phyloP scores from a whole-genome alignment of 2,888 invertebrate genomes.

The Pammene aurita region DNA sequence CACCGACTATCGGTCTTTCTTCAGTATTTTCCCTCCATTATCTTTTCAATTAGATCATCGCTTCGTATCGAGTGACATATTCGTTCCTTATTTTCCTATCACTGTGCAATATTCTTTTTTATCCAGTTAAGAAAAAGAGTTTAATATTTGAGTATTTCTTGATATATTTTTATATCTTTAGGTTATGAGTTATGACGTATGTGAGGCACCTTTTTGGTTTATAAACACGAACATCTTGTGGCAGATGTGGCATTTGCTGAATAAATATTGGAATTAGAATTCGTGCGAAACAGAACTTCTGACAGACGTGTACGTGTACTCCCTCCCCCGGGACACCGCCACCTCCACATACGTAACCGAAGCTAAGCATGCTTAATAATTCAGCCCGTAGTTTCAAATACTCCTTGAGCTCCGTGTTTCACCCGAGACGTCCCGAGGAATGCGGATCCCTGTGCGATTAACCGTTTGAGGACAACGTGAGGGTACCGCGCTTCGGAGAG shows the following conservation, averaged over 20 bases:
- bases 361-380: slow-evolving; percentile 3
- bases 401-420: neutral
- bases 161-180: too few relatives aligned
- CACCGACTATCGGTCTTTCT: too few relatives aligned
- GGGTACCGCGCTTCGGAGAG: too few relatives aligned
- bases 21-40: neutral
- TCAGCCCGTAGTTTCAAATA: slow-evolving; percentile 2
- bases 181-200: too few relatives aligned
- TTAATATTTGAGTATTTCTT: too few relatives aligned
- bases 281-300: neutral
- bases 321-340: neutral
- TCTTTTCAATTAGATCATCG: neutral
- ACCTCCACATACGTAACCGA: too few relatives aligned
- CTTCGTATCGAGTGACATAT: neutral
- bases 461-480: neutral
- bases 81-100: neutral
- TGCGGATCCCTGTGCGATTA: neutral
- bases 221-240: too few relatives aligned
- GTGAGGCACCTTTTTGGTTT: too few relatives aligned
- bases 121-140: neutral
- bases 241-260: neutral
- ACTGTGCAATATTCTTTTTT: neutral
- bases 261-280: slow-evolving; percentile 1
- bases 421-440: neutral
- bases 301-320: neutral